Evolutionary conservation across 2,888 invertebrate species (phyloP), one percentile per base, ranked within the genome.

Genomic region (Andrena haemorrhoa): DNA sequence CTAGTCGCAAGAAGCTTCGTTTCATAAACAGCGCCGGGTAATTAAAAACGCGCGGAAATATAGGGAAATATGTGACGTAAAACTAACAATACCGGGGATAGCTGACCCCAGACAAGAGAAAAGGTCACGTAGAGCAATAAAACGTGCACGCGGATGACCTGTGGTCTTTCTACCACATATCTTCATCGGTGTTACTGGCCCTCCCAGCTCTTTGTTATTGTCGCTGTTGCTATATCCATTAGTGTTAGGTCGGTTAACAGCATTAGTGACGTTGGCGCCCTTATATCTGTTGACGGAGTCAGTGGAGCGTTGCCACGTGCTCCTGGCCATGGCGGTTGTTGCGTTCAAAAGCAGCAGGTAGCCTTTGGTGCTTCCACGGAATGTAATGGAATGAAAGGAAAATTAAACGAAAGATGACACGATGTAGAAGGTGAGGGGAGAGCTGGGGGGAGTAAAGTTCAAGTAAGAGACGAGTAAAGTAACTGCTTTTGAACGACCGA

Each of bases 111-210:
- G 82, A 79, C 72, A 78, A 84, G 85, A 88, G 88, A 83, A 86
- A 87, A 87, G 81, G 84, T 88, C 91, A 90, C 89, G 91, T 91
- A 88, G 88, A 85, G 90, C 89, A 90, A 90, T 91, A 91, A 91
- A 92, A 91, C 88, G 89, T 84, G 85, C 82, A 75, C 77, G 29
- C 78, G 76, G 78, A 83, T 65, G 75, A 80, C 64, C 78, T 31
- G 51, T 78, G 69, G 58, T 33, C 60, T 69, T 79, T 63, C 68
- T 51, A 75, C 72, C 33, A 75, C 83, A 75, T 81, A 60, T 79
- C 78, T 63, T 71, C 71, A 65, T 80, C 63, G 74, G 12, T 26
- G 51, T 53, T 8, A 31, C n/a, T 10, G 23, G 10, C 23, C 12
- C 56, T 56, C 23, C 10, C 23, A 26, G 23, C 10, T 56, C 16